Evolutionary conservation across 2,888 invertebrate genomes (phyloP), one percentile per base, ranked within the genome.

Genomic region (Plagodis dolabraria): DNA sequence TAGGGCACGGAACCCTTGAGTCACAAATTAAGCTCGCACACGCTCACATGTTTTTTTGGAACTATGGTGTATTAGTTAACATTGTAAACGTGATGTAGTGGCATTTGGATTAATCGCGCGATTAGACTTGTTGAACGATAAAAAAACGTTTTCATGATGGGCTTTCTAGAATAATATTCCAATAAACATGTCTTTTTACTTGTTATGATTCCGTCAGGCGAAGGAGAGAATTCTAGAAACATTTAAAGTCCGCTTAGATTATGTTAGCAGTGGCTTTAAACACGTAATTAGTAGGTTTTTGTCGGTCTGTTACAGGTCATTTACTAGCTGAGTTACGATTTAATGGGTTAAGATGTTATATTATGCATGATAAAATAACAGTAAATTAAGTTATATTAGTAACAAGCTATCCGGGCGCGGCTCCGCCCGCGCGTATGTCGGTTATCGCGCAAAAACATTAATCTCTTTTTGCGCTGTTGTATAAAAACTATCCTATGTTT

Each of bases 1-100:
- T 22, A 22, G n/a, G n/a, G 22, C 22, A 22, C 22, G 10, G 40
- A 40, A 40, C 40, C 40, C 40, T 40, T 5, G 2, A 10, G 7
- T 8, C 40, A 10, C 7, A 10, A 2, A 10, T 5, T 10, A 0
- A 9, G 10, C 40, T 9, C 40, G 10, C 40, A 40, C 40, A 10
- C 10, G 40, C 2, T 2, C 40, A 7, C 10, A 51, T 45, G 51
- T 54, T 48, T 57, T 47, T 43, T 44, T 52, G 56, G 56, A 53
- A 63, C 61, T 67, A 63, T 61, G 60, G 47, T 49, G 46, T 60
- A 60, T 64, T 61, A 22, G 38, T 35, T 47, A 59, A 59, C 42
- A 47, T 59, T 47, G 52, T 45, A 49, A 52, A 60, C 36, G 48
- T 48, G 47, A 60, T 52, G 55, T 60, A 12, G 47, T 60, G 60